Evolutionary conservation across 2,113 vertebrate species (phyloP).

Genomic region (Podarcis cretensis): DNA sequence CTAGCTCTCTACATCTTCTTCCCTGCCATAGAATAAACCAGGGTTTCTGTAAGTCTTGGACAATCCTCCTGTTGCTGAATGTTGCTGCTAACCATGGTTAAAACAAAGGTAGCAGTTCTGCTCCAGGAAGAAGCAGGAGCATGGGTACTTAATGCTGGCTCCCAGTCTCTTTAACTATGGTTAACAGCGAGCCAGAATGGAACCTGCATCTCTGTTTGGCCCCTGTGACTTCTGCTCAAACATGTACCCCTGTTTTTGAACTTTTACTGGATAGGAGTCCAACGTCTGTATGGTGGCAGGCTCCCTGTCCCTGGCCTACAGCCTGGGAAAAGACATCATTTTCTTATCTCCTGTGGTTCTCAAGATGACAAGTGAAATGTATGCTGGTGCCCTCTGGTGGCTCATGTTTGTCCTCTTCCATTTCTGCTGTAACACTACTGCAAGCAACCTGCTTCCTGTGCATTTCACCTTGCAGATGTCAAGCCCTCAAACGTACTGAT

Average conservation of each 20-base stretch:
- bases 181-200: background rate
- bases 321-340: background rate
- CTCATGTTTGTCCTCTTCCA: background rate
- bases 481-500: conserved; percentile 98
- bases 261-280: background rate
- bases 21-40: background rate
- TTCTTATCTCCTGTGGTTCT: background rate
- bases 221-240: background rate
- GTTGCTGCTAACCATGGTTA: background rate
- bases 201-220: background rate
- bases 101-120: background rate
- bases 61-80: background rate
- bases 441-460: conserved; percentile 19
- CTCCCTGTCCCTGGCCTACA: background rate
- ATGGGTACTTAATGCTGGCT: background rate
- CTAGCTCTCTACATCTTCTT: background rate
- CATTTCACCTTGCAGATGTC: conserved; percentile 83
- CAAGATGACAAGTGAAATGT: background rate
- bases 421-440: background rate
- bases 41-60: background rate
- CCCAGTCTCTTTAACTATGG: background rate
- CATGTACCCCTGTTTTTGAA: background rate
- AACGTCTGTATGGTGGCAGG: background rate
- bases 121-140: background rate
- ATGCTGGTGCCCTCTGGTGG: conserved; percentile 65